phyloP scores from a whole-genome alignment of 1,140 invertebrate species.

The Xylocopa sonorina region DNA sequence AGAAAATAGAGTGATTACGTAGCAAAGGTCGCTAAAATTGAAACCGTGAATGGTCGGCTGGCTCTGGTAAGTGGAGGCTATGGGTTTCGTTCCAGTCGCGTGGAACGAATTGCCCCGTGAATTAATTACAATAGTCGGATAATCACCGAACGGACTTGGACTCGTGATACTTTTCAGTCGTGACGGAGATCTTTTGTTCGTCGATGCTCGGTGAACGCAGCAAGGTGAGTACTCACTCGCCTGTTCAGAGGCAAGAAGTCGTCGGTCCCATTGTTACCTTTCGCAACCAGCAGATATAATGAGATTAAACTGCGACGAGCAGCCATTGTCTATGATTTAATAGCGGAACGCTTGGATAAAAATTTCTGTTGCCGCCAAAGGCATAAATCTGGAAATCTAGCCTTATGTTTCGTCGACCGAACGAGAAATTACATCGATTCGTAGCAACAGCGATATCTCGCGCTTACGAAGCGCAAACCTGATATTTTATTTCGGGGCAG shows the following conservation, averaged over 20 bases:
- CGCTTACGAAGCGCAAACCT: no score
- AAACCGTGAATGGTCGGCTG: not conserved
- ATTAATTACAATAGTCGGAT: constrained; percentile 19
- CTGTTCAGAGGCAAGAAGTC: not conserved
- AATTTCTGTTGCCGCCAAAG: no score
- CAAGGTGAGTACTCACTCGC: not conserved
- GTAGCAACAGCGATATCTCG: no score
- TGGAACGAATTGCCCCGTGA: constrained; percentile 7
- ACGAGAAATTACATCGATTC: no score
- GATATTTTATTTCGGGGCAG: not conserved
- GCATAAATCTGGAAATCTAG: not conserved
- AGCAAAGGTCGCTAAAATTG: no score
- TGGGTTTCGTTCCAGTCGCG: not conserved
- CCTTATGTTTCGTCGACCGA: no score
- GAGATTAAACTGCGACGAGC: not conserved
- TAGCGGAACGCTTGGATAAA: no score
- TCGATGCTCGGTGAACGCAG: not conserved
- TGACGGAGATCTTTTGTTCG: constrained; percentile 6
- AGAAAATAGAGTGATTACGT: not conserved
- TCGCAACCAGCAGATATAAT: not conserved
- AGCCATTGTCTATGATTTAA: not conserved
- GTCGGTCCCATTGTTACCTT: not conserved
- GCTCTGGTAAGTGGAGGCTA: not conserved
- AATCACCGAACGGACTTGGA: constrained; percentile 2
- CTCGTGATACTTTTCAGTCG: constrained; percentile 11